Evolutionary conservation across 2,888 invertebrate genomes (phyloP).

Genomic region (Melieria crassipennis): DNA sequence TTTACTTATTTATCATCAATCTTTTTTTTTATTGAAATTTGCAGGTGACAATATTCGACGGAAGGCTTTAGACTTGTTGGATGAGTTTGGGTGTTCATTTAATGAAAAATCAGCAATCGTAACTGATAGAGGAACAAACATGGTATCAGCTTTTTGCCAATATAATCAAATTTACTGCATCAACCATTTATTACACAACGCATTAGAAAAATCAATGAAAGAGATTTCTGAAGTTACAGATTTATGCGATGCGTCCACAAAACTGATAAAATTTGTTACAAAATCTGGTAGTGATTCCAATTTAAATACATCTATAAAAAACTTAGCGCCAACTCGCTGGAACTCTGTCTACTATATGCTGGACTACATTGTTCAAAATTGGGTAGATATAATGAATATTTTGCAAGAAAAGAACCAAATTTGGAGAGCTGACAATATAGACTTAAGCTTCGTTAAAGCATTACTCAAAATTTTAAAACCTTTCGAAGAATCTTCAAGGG

Average conservation of each 20-base stretch:
- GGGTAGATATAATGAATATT: conserved; percentile 28
- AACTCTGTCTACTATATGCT: conserved; percentile 32
- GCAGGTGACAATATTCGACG: conserved; percentile 34
- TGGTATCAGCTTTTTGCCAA: conserved; percentile 34
- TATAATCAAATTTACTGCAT: conserved; percentile 36
- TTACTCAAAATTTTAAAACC: conserved; percentile 32
- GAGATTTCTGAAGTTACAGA: conserved; percentile 29
- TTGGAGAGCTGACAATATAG: conserved; percentile 29
- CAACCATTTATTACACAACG: conserved; percentile 35
- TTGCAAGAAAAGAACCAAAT: conserved; percentile 30
- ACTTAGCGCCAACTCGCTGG: conserved; percentile 35
- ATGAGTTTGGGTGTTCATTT: conserved; percentile 31
- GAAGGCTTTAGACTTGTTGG: conserved; percentile 33
- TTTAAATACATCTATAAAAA: conserved; percentile 19
- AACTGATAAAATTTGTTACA: conserved; percentile 37
- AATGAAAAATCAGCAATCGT: conserved; percentile 34
- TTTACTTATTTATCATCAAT: not conserved
- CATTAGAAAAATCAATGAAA: conserved; percentile 32
- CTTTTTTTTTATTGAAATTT: conserved; percentile 24
- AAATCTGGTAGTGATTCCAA: conserved; percentile 25
- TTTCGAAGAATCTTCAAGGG: conserved; percentile 32
- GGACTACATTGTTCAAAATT: conserved; percentile 30
- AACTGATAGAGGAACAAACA: conserved; percentile 36
- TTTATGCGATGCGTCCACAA: conserved; percentile 19
- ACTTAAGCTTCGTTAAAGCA: conserved; percentile 27